Base-by-base conservation (phyloP, 1,140 invertebrate species). In the Apis dorsata region DNA sequence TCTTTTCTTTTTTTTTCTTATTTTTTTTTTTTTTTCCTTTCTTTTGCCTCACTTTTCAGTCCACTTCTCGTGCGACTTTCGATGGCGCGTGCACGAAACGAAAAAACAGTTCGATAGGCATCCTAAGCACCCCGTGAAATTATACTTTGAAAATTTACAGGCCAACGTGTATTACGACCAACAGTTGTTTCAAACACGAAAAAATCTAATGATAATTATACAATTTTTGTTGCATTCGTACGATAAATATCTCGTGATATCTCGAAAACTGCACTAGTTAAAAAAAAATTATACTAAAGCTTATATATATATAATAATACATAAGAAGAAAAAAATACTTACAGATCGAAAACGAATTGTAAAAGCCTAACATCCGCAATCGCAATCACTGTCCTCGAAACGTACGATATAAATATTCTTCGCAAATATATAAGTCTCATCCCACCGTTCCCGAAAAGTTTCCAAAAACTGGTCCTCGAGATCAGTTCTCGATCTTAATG, bases 31-130 rank as follows among this genome's bases (percentile, higher is more conserved):
- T 74, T 66, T 76, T 75, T 62, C 19, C 66, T 19, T 69, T 44
- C 57, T 74, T 70, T 49, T 69, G 19, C 79, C 70, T 57, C 24
- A 57, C 85, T 86, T 77, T 88, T 82, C 65, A 85, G 60, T 34
- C 83, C 65, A 4, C 24, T 34, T 76, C 71, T 79, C 86, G 83
- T 79, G 70, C 70, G 17, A 8, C 77, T 73, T 75, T 51, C 57
- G 55, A 57, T 51, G 73, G 55, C 75, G 70, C 87, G 69, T 72
- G 86, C 87, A 88, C 86, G 87, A 88, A 87, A 84, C 78, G 71
- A 82, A 65, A 59, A 63, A 83, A 79, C 68, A 34, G 51, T 79
- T 49, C 59, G 55, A 70, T 28, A 51, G 24, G 81, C 65, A 72
- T 51, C 0, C 71, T 65, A 71, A 57, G 59, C 59, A 60, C 68